A percentile compares a stretch with the other conserved stretches of the same genome.
These are phyloP conservation scores for Cyclophora punctaria DNA, from an alignment of 2,888 invertebrate genomes.

Conservation along the genomic window DNA sequence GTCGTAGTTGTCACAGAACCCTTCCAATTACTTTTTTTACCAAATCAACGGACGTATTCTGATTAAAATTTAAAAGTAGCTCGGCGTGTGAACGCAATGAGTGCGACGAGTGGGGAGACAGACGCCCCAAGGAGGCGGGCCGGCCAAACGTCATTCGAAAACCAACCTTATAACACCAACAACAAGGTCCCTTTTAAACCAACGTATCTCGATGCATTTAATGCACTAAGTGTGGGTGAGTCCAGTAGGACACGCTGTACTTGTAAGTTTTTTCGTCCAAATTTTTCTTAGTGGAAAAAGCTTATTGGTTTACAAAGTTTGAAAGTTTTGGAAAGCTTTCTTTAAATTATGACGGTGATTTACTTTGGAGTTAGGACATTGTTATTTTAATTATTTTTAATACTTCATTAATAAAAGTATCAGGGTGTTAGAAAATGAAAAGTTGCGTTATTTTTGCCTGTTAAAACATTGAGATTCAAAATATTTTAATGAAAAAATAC, in stretches of 20 bases:
- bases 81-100: constrained; percentile 61
- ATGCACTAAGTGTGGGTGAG: constrained; percentile 61
- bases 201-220: constrained; percentile 40
- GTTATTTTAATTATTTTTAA: too few species aligned
- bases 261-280: constrained; percentile 48
- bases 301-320: not conserved
- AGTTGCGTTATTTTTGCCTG: too few species aligned
- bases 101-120: constrained; percentile 52
- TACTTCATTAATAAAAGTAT: too few species aligned
- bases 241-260: constrained; percentile 52
- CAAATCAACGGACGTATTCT: constrained; percentile 59
- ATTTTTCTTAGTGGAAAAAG: constrained; percentile 11
- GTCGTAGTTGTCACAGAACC: constrained; percentile 41
- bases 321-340: too few species aligned
- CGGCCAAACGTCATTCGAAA: constrained; percentile 27
- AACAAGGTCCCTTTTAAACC: constrained; percentile 22
- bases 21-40: constrained; percentile 51
- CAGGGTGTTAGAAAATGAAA: too few species aligned
- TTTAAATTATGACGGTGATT: too few species aligned
- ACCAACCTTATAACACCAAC: constrained; percentile 15
- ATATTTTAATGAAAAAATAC: too few species aligned
- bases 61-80: constrained; percentile 71
- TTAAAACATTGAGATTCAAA: too few species aligned
- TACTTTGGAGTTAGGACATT: too few species aligned
- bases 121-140: constrained; percentile 71